Conservation (phyloP, 1,140 invertebrate species). For the Frieseomelitta varia region DNA sequence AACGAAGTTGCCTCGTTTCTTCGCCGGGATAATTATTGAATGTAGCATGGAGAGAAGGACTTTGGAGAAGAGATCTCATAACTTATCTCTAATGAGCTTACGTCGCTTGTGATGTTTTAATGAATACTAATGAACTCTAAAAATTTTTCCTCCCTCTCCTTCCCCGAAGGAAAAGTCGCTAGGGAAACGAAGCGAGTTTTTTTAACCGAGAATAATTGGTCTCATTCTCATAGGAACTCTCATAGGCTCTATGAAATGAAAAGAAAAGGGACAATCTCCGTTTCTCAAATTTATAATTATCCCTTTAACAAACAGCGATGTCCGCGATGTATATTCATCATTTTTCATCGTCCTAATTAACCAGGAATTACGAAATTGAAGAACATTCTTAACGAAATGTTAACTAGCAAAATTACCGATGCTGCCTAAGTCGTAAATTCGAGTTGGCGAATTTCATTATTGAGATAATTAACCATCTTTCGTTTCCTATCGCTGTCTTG, state of each 20-base stretch:
- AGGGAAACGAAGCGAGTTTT: neutral
- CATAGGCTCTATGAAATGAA: too few relatives aligned
- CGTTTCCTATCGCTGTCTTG: neutral
- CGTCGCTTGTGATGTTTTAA: slow-evolving; percentile 14
- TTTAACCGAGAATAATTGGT: slow-evolving; percentile 11
- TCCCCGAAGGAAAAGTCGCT: neutral
- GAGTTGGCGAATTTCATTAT: slow-evolving; percentile 1
- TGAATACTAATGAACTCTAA: slow-evolving; percentile 38
- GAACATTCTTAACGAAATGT: too few relatives aligned
- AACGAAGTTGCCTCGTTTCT: too few relatives aligned
- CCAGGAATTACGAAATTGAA: neutral
- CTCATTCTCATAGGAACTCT: neutral
- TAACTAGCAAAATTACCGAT: neutral
- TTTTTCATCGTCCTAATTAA: neutral
- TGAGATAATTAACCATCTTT: slow-evolving; percentile 13
- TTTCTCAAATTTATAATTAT: too few relatives aligned
- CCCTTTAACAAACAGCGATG: neutral
- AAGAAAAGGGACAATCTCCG: too few relatives aligned
- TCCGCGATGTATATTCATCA: too few relatives aligned
- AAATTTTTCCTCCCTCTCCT: neutral
- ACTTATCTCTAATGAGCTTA: slow-evolving; percentile 40
- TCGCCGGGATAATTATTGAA: slow-evolving; percentile 29
- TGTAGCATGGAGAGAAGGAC: too few relatives aligned
- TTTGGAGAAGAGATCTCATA: slow-evolving; percentile 6
- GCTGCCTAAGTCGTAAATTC: neutral